These are phyloP conservation scores for Hetaerina titia DNA, from an alignment of 2,888 invertebrate genomes.

Conservation along the genomic window DNA sequence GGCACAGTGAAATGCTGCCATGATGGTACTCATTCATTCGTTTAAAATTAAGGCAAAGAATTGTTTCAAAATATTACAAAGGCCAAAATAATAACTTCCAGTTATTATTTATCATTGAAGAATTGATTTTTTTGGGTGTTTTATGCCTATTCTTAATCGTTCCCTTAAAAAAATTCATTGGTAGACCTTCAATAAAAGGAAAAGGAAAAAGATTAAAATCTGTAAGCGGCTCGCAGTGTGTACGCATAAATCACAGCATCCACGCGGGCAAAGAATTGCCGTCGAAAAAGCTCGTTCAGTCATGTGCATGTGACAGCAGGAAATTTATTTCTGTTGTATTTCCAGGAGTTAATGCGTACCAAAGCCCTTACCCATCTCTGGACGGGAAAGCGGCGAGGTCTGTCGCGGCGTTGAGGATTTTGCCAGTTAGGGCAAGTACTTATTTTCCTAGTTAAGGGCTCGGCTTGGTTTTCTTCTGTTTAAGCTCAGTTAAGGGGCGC, in stretches of 20 bases:
- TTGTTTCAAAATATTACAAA: too few relatives aligned
- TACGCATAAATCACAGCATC: neutral
- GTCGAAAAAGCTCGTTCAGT: neutral
- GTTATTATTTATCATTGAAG: too few relatives aligned
- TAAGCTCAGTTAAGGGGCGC: neutral
- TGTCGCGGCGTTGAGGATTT: neutral
- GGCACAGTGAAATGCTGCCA: too few relatives aligned
- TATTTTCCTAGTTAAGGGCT: neutral
- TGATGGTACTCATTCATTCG: too few relatives aligned
- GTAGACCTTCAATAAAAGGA: neutral
- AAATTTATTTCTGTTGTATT: neutral
- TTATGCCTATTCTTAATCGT: neutral
- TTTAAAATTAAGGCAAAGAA: too few relatives aligned
- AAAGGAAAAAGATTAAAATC: neutral
- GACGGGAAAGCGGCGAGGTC: neutral
- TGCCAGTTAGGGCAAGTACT: neutral
- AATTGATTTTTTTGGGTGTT: neutral
- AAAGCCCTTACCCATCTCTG: too few relatives aligned
- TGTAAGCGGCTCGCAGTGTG: neutral
- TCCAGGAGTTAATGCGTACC: neutral
- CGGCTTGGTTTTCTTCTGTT: neutral
- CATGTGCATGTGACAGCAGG: neutral
- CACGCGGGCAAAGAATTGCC: neutral
- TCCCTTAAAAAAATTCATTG: neutral
- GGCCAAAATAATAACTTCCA: too few relatives aligned